Base-by-base conservation (phyloP, 2,113 vertebrate genomes). In the Entelurus aequoreus region DNA sequence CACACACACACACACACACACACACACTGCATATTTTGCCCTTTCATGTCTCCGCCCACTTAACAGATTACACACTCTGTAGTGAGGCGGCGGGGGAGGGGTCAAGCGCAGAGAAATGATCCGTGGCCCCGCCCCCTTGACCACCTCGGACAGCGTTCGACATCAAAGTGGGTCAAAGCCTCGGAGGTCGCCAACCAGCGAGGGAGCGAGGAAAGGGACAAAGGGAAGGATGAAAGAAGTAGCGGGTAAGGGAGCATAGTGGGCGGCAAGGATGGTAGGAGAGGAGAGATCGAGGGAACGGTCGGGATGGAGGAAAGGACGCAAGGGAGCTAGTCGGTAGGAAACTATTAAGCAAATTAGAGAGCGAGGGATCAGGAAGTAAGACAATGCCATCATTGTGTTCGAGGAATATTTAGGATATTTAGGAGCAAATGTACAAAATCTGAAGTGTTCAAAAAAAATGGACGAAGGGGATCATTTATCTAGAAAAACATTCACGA, bases 131-230 rank as follows among this genome's bases (percentile, higher is more conserved):
- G 12, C 42, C 9, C 42, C 9, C 11, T 28, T 28, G 28, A 46
- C 42, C 12, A 46, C 4, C 10, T 28, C 28, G 28, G 28, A 0
- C 74, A 77, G 76, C 77, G 72, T 69, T n/a, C 65, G 72, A 68
- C 77, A 85, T 77, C 80, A 86, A 88, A 86, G 66, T 86, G 57
- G 84, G 84, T 86, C 84, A 84, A 1, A 57, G 55, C 40, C 38
- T 0, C 19, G 49, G 42, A 49, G 65, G 42, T 46, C 10, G 55
- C 1, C 47, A 11, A 51, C 16, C 35, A 40, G 58, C 2, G 49
- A 28, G 48, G 5, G 16, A 10, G 57, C 16, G 28, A 10, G 47
- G 19, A 40, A 10, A 48, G 14, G 13, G 8, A 36, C 5, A 47
- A 21, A 14, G 9, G 40, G 46, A 15, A 21, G n/a, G 21, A 14